Percentiles rank a stretch among this genome's conserved stretches.
Evolutionary conservation across 2,888 invertebrate species (phyloP).

Genomic region (Lasioglossum lativentre): DNA sequence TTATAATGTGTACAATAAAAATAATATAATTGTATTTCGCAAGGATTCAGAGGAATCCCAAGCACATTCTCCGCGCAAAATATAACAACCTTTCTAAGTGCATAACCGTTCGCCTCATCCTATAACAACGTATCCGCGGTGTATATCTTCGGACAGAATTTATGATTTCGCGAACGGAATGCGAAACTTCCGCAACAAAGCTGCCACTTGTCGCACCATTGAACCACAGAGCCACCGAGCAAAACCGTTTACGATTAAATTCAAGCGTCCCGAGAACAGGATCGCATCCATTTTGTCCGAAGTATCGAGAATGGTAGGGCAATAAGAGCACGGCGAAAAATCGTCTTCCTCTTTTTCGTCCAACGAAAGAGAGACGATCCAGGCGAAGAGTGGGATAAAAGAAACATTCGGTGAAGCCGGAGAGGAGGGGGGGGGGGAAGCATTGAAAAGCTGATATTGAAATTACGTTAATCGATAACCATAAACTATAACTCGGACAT

Average conservation of each 20-base stretch:
- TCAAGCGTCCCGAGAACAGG: slow-evolving; percentile 5
- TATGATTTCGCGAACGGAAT: not conserved
- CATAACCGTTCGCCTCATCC: not conserved
- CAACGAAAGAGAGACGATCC: not conserved
- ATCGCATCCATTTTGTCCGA: slow-evolving; percentile 26
- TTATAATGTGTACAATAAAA: not conserved
- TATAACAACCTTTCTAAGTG: not conserved
- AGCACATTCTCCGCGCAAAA: too few species aligned
- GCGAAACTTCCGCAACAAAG: not conserved
- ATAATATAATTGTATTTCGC: not conserved
- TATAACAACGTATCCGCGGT: not conserved
- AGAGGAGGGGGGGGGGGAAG: not conserved
- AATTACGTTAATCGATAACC: slow-evolving; percentile 68
- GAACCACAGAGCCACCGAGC: not conserved
- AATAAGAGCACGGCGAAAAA: slow-evolving; percentile 15
- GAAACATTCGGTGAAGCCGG: not conserved
- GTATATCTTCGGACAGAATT: not conserved
- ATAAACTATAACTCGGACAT: slow-evolving; percentile 60
- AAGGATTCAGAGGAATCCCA: too few species aligned
- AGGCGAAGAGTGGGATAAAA: not conserved
- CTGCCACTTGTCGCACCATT: slow-evolving; percentile 15
- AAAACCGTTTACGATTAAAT: slow-evolving; percentile 10
- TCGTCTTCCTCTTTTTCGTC: slow-evolving; percentile 11
- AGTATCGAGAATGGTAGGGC: slow-evolving; percentile 19
- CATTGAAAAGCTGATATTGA: slow-evolving; percentile 52